Conservation (phyloP, 2,888 invertebrate genomes). For the Troilus luridus region DNA sequence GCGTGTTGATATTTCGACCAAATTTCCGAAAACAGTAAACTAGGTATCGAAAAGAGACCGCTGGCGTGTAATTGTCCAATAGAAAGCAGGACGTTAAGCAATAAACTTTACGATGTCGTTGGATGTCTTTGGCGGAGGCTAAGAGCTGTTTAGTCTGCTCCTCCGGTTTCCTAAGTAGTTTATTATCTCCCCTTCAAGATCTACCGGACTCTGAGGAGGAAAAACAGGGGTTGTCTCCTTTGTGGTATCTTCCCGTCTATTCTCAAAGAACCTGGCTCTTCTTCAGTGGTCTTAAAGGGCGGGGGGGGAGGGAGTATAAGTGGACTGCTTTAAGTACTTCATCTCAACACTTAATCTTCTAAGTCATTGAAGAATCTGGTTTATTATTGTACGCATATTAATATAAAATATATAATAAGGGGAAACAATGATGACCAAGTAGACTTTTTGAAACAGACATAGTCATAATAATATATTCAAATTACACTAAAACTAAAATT, state of each 20-base stretch:
- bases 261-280: slow-evolving; percentile 5
- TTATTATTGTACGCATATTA: too few relatives aligned
- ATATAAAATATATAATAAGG: too few relatives aligned
- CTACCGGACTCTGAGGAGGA: not conserved
- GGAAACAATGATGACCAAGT: too few relatives aligned
- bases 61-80: not conserved
- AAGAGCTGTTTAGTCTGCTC: slow-evolving; percentile 15
- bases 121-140: slow-evolving; percentile 22
- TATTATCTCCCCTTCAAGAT: slow-evolving; percentile 16
- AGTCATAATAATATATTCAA: too few relatives aligned
- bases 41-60: not conserved
- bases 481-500: too few relatives aligned
- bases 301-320: not conserved
- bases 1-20: slow-evolving; percentile 23
- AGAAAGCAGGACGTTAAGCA: not conserved
- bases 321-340: not conserved
- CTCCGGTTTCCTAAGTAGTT: slow-evolving; percentile 15
- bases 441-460: too few relatives aligned
- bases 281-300: not conserved
- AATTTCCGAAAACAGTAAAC: slow-evolving; percentile 43
- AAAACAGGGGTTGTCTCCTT: slow-evolving; percentile 16
- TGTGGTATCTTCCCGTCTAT: slow-evolving; percentile 12
- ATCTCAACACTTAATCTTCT: not conserved
- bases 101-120: slow-evolving; percentile 37
- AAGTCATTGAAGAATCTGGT: too few relatives aligned